Evolutionary conservation across 2,888 invertebrate species (phyloP), one percentile per base, ranked within the genome.

Genomic region (Mylabris sibirica): DNA sequence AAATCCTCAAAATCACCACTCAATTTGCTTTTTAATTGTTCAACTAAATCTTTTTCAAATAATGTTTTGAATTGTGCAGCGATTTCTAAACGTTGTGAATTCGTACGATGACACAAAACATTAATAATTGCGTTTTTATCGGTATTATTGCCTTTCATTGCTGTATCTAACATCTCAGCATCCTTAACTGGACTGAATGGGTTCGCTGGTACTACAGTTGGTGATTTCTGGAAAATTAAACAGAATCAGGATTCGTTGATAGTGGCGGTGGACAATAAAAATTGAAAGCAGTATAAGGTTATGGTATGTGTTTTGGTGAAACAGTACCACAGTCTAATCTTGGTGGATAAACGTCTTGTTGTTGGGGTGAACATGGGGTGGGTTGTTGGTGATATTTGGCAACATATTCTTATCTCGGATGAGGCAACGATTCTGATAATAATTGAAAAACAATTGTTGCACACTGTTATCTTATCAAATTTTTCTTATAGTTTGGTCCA

Each of bases 1-100:
- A 93, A 88, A 70, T 93, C 92, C 80, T 96, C 94, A 81, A 97
- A 95, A 79, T 93, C 91, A 5, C 95, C 96, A 75, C 90, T 91
- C 34, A 94, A 89, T 83, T 96, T 96, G 75, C 93, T 92, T 83
- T 93, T 94, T 75, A 95, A 84, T 75, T 94, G 93, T n/a, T 91
- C 90, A 62, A 93, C 87, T 91, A 70, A 59, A 62, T 70, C 93
- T 87, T 93, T 92, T 80, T 95, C 95, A 84, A 91, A 95, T 79
- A 71, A 41, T 3, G 94, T 92, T 86, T 97, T 97, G 85, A 93
- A 97, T 80, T 92, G 91, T 24, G 89, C 87, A 26, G 91, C 90
- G 77, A 97, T 94, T 80, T 95, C 91, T 75, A 95, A 88, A 65
- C 97, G 89, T 83, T 97, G 96, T 44, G 89, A 89, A 80, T 95